Evolutionary conservation across 2,797 vertebrate species (phyloP).

Genomic region (Sebastes matsubarae): DNA sequence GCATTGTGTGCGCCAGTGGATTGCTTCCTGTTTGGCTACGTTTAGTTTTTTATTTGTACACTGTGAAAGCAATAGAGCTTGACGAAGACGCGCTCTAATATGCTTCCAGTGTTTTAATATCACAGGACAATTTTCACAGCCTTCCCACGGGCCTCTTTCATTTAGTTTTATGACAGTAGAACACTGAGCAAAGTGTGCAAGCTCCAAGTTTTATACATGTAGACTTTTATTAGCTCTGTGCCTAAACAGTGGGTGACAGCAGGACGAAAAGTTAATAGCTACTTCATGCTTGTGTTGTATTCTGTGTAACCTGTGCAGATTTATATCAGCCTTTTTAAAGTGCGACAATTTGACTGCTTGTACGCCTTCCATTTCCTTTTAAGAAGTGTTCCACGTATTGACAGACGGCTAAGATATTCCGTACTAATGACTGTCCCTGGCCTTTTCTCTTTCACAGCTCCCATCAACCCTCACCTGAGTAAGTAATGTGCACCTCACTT

Average conservation of each 20-base stretch:
- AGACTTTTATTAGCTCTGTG: conserved; percentile 38
- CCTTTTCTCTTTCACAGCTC: conserved; percentile 86
- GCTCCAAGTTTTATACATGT: conserved; percentile 11
- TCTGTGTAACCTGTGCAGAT: neutral
- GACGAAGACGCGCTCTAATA: conserved; percentile 15
- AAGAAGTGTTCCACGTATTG: conserved; percentile 24
- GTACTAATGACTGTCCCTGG: conserved; percentile 57
- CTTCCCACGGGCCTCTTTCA: conserved; percentile 39
- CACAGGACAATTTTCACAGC: conserved; percentile 16
- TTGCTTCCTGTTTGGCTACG: neutral
- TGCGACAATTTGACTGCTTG: conserved; percentile 5
- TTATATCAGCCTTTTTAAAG: neutral
- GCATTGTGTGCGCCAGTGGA: neutral
- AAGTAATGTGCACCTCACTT: conserved; percentile 85
- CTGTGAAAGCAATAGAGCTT: neutral
- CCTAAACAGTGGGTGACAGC: conserved; percentile 18
- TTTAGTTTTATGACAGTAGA: conserved; percentile 16
- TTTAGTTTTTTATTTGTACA: conserved; percentile 3
- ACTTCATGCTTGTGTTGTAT: neutral
- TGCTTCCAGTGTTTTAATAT: conserved; percentile 43
- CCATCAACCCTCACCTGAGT: conserved; percentile 97
- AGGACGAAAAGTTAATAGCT: conserved; percentile 18
- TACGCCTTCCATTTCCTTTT: neutral
- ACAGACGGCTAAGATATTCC: conserved; percentile 36
- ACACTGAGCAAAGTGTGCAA: conserved; percentile 16